Evolutionary conservation across 1,140 invertebrate genomes (phyloP).

Genomic region (Macrotrachela quadricornifera): DNA sequence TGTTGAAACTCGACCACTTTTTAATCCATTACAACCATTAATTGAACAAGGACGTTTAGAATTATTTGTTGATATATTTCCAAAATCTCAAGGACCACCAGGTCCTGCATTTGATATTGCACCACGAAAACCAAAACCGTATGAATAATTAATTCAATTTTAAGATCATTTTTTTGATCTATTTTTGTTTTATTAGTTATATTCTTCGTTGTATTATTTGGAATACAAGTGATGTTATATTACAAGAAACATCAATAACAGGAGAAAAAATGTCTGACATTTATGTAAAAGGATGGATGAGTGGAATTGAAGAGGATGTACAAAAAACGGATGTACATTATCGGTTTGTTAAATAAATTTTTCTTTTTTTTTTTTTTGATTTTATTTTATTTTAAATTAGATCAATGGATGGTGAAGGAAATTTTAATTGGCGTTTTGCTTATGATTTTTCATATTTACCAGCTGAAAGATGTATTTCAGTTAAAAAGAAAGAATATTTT

Average conservation of each 20-base stretch:
- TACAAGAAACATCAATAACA: slow-evolving; percentile 32
- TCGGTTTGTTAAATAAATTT: slow-evolving; percentile 1
- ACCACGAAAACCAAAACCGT: slow-evolving; percentile 21
- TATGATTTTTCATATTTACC: slow-evolving; percentile 33
- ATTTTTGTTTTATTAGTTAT: slow-evolving; percentile 17
- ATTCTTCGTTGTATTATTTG: slow-evolving; percentile 29
- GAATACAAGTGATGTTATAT: slow-evolving; percentile 32
- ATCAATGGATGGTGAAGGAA: slow-evolving; percentile 34
- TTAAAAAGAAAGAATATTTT: slow-evolving; percentile 34
- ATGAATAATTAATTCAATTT: too few relatives aligned
- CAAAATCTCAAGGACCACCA: slow-evolving; percentile 21
- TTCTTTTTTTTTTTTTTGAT: too few relatives aligned
- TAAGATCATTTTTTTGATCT: neutral
- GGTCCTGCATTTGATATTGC: slow-evolving; percentile 31
- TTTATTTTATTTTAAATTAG: slow-evolving; percentile 6
- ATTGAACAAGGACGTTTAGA: slow-evolving; percentile 30
- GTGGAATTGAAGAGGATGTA: slow-evolving; percentile 27
- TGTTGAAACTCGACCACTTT: slow-evolving; percentile 31
- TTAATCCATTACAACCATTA: slow-evolving; percentile 29
- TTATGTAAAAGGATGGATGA: slow-evolving; percentile 33
- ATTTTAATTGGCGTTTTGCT: slow-evolving; percentile 35
- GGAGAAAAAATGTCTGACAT: slow-evolving; percentile 36
- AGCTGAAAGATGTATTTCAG: slow-evolving; percentile 30
- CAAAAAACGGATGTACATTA: slow-evolving; percentile 36
- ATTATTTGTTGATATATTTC: slow-evolving; percentile 35